Evolutionary conservation across 2,113 vertebrate genomes (phyloP).

Genomic region (Prietella phreatophila): DNA sequence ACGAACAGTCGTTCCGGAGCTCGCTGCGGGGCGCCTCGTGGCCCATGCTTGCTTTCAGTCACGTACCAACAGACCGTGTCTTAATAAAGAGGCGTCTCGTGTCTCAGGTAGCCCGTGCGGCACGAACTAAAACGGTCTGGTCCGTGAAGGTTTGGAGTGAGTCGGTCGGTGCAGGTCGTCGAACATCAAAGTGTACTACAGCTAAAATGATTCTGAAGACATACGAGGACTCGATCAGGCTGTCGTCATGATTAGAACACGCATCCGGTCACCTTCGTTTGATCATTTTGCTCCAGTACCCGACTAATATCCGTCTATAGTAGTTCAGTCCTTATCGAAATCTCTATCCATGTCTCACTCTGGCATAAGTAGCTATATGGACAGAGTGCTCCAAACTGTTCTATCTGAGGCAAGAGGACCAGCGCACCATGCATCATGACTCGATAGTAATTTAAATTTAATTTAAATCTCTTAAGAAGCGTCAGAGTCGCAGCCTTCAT

Average conservation of each 20-base stretch:
- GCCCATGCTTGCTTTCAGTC: neutral
- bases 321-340: neutral
- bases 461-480: conserved; percentile 62
- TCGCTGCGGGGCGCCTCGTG: conserved; percentile 39
- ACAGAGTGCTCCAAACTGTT: conserved; percentile 18
- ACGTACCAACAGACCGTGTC: neutral
- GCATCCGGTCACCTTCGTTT: neutral
- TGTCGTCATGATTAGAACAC: too few species aligned
- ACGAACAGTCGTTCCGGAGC: conserved; percentile 37
- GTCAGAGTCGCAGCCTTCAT: conserved; percentile 46
- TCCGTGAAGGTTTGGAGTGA: neutral
- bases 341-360: neutral
- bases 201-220: neutral
- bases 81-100: neutral
- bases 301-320: neutral
- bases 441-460: conserved; percentile 62
- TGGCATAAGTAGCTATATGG: conserved; percentile 2
- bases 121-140: neutral
- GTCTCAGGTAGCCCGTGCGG: neutral
- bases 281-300: neutral
- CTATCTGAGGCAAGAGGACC: conserved; percentile 29
- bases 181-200: neutral
- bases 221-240: neutral
- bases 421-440: conserved; percentile 19
- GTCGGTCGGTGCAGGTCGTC: too few species aligned